Evolutionary conservation across 2,797 vertebrate genomes (phyloP).

Genomic region (Pempheris klunzingeri): DNA sequence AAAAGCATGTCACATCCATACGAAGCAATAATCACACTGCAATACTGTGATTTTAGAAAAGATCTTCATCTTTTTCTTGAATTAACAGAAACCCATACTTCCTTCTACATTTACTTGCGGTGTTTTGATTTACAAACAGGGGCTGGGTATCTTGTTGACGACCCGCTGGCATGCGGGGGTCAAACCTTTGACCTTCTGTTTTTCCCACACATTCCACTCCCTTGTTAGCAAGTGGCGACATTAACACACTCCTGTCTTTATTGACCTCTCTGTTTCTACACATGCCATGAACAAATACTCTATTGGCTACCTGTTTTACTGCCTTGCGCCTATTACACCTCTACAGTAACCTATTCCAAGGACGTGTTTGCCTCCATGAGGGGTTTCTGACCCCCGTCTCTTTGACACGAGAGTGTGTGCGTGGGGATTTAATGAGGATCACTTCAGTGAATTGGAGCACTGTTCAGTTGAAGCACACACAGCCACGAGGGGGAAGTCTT

Average conservation of each 20-base stretch:
- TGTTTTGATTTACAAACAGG: neutral
- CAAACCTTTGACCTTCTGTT: constrained; percentile 45
- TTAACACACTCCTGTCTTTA: constrained; percentile 36
- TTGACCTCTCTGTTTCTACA: constrained; percentile 34
- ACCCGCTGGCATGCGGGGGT: constrained; percentile 13
- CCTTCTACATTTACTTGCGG: neutral
- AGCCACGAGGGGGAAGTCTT: constrained; percentile 23
- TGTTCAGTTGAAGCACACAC: constrained; percentile 47
- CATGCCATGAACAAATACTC: constrained; percentile 40
- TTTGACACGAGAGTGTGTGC: constrained; percentile 30
- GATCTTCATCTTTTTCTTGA: neutral
- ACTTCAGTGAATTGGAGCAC: constrained; percentile 50
- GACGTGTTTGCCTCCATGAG: constrained; percentile 50
- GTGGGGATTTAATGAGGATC: constrained; percentile 55
- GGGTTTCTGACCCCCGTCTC: constrained; percentile 36
- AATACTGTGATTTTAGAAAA: neutral
- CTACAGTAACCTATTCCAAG: constrained; percentile 9
- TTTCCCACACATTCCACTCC: constrained; percentile 60
- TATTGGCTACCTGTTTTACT: constrained; percentile 53
- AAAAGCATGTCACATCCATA: neutral
- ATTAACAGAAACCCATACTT: neutral
- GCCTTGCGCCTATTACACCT: constrained; percentile 29
- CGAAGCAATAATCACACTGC: neutral
- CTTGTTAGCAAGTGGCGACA: constrained; percentile 21
- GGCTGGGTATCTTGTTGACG: neutral